phyloP scores from a whole-genome alignment of 2,113 vertebrate genomes.

The Gymnorhina tibicen region DNA sequence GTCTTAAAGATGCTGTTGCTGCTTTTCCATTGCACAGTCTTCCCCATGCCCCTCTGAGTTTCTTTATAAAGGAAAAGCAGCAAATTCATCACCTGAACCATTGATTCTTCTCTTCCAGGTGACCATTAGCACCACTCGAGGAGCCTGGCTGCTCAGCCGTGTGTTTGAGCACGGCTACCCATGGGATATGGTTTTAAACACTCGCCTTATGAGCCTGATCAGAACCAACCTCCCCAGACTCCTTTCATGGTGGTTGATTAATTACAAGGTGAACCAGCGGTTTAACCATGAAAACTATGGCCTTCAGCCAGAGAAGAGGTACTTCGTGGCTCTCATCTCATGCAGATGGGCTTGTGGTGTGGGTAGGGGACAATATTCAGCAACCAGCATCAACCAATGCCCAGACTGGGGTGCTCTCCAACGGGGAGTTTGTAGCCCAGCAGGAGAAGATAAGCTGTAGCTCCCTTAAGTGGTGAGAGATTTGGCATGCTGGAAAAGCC shows the following conservation, averaged over 20 bases:
- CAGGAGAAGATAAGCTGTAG: background rate
- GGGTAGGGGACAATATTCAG: background rate
- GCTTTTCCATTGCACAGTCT: background rate
- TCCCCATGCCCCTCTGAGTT: rapidly evolving
- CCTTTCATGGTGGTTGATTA: constrained; percentile 57
- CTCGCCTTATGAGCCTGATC: constrained; percentile 65
- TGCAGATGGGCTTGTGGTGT: background rate
- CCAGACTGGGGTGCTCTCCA: background rate
- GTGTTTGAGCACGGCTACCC: constrained; percentile 78
- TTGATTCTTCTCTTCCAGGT: constrained; percentile 70
- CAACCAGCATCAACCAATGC: background rate
- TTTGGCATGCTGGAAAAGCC: background rate
- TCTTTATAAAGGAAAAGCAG: background rate
- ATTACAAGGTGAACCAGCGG: constrained; percentile 66
- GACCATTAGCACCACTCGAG: constrained; percentile 79
- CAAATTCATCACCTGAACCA: background rate
- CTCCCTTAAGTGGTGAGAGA: background rate
- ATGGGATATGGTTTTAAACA: constrained; percentile 74
- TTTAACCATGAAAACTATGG: constrained; percentile 82
- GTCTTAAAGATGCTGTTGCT: background rate
- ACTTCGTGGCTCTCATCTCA: background rate
- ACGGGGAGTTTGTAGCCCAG: rapidly evolving
- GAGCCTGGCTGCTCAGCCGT: constrained; percentile 78
- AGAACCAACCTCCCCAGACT: constrained; percentile 60
- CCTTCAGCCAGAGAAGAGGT: constrained; percentile 80